These are phyloP conservation scores for Neria commutata DNA, from an alignment of 2,888 invertebrate species.

Conservation along the genomic window DNA sequence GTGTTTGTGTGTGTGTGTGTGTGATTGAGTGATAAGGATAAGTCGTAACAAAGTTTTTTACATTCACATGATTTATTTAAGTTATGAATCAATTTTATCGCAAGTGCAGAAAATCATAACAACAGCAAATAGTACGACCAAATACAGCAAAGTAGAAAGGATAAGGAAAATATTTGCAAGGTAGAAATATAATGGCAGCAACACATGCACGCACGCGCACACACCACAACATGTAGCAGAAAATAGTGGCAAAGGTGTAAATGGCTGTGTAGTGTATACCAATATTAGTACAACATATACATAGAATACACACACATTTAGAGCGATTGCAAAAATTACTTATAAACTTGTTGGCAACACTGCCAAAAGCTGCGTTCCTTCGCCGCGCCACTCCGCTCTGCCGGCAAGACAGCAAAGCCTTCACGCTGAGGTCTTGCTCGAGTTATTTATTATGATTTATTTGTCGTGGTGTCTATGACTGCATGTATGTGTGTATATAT, in stretches of 20 bases:
- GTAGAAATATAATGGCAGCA: conserved; percentile 26
- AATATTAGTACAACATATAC: no score
- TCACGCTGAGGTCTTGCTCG: conserved; percentile 51
- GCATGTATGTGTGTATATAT: conserved; percentile 21
- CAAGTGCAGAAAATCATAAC: conserved; percentile 46
- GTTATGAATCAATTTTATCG: conserved; percentile 61
- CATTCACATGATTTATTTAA: conserved; percentile 54
- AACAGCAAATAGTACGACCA: conserved; percentile 20
- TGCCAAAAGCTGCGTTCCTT: background rate
- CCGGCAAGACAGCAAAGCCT: conserved; percentile 40
- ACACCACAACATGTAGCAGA: conserved; percentile 5
- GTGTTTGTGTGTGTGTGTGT: conserved; percentile 6
- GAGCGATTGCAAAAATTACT: conserved; percentile 33
- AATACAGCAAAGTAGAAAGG: conserved; percentile 4
- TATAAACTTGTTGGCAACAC: conserved; percentile 34
- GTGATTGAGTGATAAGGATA: conserved; percentile 27
- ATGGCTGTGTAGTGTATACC: conserved; percentile 23
- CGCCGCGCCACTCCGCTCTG: background rate
- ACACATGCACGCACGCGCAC: conserved; percentile 1
- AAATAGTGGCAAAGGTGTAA: conserved; percentile 4
- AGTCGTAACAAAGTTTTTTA: conserved; percentile 40
- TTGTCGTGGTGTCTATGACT: conserved; percentile 41
- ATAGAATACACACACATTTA: conserved; percentile 13
- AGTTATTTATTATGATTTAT: conserved; percentile 58
- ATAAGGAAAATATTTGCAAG: conserved; percentile 6